Conservation (phyloP, 1,140 invertebrate genomes). For the Micrasema minimum region DNA sequence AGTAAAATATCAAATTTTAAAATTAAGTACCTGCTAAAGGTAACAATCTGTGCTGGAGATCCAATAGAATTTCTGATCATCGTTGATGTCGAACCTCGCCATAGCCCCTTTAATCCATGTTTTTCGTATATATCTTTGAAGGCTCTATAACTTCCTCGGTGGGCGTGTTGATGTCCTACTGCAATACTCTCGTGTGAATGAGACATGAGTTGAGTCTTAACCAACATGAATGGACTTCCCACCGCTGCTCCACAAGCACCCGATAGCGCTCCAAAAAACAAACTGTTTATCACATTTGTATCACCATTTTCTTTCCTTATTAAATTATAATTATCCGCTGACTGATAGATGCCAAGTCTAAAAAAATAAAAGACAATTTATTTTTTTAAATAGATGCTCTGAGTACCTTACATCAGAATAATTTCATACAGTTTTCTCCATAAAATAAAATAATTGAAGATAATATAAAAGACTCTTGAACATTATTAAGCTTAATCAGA, state of each 20-base stretch:
- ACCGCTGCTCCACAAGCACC: conserved; percentile 61
- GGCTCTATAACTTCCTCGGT: conserved; percentile 76
- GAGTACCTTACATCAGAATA: too few relatives aligned
- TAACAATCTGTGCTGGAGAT: conserved; percentile 63
- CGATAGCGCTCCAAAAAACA: conserved; percentile 61
- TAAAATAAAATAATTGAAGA: too few relatives aligned
- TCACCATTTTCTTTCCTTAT: conserved; percentile 61
- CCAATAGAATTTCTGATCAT: conserved; percentile 70
- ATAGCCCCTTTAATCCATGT: conserved; percentile 80
- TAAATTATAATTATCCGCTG: conserved; percentile 63
- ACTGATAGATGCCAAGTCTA: conserved; percentile 65
- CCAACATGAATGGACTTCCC: conserved; percentile 81
- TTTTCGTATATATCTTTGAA: conserved; percentile 76
- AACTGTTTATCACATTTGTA: conserved; percentile 61
- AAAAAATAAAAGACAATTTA: conserved; percentile 21
- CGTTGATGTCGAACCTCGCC: conserved; percentile 80
- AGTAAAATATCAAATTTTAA: too few relatives aligned
- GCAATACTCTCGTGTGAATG: conserved; percentile 82
- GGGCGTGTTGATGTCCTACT: conserved; percentile 88
- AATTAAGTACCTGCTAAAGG: conserved; percentile 60
- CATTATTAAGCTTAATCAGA: too few relatives aligned
- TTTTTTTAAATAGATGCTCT: neutral
- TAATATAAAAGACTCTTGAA: too few relatives aligned
- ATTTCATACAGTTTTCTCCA: too few relatives aligned
- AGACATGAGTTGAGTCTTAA: conserved; percentile 93